Percentiles rank a stretch among this genome's conserved stretches.
Conservation (phyloP, 2,113 vertebrate species). For the Daboia siamensis region DNA sequence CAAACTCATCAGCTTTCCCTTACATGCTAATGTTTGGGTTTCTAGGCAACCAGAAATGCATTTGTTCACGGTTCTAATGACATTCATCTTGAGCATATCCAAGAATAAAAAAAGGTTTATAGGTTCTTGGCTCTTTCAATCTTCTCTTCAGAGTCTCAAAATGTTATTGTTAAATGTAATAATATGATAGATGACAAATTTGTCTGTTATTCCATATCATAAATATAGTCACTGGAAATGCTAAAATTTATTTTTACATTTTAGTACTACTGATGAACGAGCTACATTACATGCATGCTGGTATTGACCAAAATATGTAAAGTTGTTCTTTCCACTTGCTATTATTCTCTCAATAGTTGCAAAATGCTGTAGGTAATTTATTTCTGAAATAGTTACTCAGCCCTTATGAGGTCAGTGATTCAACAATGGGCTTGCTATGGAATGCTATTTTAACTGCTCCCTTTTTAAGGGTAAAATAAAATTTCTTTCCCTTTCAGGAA, state of each 20-base stretch:
- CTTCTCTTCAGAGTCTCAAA: background rate
- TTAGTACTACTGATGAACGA: background rate
- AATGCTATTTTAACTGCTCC: slow-evolving; percentile 37
- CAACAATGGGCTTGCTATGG: slow-evolving; percentile 38
- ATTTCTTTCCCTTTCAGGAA: slow-evolving; percentile 29
- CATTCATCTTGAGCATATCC: background rate
- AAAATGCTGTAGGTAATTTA: slow-evolving; percentile 25
- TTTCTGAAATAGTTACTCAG: background rate
- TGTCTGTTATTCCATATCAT: background rate
- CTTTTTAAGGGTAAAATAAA: background rate
- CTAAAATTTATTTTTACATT: background rate
- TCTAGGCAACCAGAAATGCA: background rate
- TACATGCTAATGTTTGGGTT: background rate
- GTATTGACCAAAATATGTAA: background rate
- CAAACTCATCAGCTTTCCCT: background rate
- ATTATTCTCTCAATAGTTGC: background rate
- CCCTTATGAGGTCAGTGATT: slow-evolving; percentile 36
- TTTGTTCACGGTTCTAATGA: background rate
- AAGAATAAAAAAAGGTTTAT: background rate
- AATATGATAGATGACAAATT: background rate
- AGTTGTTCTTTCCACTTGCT: background rate
- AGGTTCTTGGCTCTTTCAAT: background rate
- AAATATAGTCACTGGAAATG: background rate
- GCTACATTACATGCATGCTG: background rate
- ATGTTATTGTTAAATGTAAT: background rate